These are phyloP conservation scores for Campoletis raptor DNA, from an alignment of 2,888 invertebrate species.

Conservation along the genomic window DNA sequence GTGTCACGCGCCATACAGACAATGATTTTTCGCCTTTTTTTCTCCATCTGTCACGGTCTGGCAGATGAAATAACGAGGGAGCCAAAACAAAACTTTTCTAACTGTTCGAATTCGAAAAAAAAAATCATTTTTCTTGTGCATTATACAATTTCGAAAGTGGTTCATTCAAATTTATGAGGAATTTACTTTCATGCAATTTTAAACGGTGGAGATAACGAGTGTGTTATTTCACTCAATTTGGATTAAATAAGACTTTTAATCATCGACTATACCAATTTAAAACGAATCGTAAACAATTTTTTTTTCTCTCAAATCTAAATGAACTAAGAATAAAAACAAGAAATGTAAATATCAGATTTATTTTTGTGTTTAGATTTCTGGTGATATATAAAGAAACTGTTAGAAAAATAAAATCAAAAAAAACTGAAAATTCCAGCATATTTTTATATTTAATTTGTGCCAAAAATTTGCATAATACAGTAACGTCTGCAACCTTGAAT, in stretches of 20 bases:
- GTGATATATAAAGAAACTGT: not conserved
- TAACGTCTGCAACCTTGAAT: not conserved
- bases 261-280: not conserved
- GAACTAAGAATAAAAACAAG: not conserved
- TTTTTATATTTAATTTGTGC: not conserved
- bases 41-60: conserved; percentile 25
- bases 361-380: not conserved
- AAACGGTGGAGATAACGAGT: not conserved
- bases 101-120: not conserved
- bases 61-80: conserved; percentile 22
- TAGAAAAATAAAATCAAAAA: not conserved
- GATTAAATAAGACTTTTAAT: not conserved
- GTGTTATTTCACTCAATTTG: too few species aligned
- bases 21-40: conserved; percentile 30
- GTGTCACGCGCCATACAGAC: conserved; percentile 12
- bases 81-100: not conserved
- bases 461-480: not conserved
- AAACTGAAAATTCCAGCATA: not conserved
- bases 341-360: not conserved
- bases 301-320: not conserved
- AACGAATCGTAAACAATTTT: not conserved
- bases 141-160: not conserved
- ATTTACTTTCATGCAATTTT: not conserved
- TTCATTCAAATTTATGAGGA: not conserved
- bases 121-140: not conserved